phyloP scores from a whole-genome alignment of 92 coral and sea anemone genomes.

The Hydrozoanthus gracilis region DNA sequence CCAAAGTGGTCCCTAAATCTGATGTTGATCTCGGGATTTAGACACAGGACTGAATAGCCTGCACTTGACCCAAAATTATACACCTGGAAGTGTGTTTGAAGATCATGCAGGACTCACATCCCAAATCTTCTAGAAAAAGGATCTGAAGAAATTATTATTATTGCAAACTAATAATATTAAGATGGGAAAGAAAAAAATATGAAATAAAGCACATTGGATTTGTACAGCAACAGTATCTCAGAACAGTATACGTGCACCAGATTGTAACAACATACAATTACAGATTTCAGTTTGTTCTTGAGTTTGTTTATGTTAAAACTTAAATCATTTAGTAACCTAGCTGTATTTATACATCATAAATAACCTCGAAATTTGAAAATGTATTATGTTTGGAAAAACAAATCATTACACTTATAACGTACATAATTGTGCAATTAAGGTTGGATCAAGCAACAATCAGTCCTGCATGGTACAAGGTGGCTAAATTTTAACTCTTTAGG shows the following conservation, averaged over 20 bases:
- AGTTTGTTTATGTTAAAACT: constrained; percentile 34
- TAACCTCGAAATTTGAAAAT: neutral
- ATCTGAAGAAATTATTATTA: constrained; percentile 37
- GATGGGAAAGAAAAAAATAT: neutral
- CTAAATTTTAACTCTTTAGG: neutral
- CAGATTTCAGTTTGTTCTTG: constrained; percentile 30
- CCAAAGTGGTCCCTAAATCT: constrained; percentile 63
- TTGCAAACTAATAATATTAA: neutral
- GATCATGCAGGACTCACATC: constrained; percentile 56
- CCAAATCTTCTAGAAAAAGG: constrained; percentile 59
- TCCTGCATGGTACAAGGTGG: neutral
- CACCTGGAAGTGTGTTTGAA: constrained; percentile 60
- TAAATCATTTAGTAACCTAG: neutral
- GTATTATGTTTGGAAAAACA: neutral
- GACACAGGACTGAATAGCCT: constrained; percentile 58
- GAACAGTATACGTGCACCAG: neutral
- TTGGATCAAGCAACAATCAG: neutral
- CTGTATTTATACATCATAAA: neutral
- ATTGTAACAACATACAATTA: neutral
- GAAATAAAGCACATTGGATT: neutral
- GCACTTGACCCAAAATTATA: constrained; percentile 67
- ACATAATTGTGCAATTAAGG: neutral
- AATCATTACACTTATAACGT: neutral
- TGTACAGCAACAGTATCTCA: neutral
- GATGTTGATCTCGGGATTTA: constrained; percentile 63